Evolutionary conservation across 2,888 invertebrate species (phyloP), one percentile per base, ranked within the genome.

Genomic region (Callyntrura guangdongensis): DNA sequence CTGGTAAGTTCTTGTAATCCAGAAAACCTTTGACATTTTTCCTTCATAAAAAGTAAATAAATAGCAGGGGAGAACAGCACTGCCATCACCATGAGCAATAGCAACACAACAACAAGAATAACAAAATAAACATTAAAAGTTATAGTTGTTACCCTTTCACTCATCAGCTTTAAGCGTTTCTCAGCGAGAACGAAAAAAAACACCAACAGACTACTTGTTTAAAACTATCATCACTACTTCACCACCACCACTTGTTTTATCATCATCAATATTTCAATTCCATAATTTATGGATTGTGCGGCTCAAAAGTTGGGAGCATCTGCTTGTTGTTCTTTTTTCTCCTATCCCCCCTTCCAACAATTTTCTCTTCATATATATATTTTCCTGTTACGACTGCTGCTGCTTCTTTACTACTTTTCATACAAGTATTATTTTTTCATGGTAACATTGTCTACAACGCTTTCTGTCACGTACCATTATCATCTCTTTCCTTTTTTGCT

Each of bases 261-360:
- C 79, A 79, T 79, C 79, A 27, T 79, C 79, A 79, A 79, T 79
- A 79, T 79, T 79, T 79, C 79, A 79, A 79, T 79, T 36, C 56
- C 59, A 79, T 79, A 79, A 79, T 79, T 79, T 79, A 79, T 79
- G 79, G 53, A 79, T 27, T 27, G 56, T 56, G 56, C 56, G 56
- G 8, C 6, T 27, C 59, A 79, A 36, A 79, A 79, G 56, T 79
- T 79, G 12, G 27, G 47, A 79, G 11, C 79, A 59, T 9, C 27
- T 27, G 79, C 56, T 36, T 27, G 25, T 69, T n/a, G 25, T 17
- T 64, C 36, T 36, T 6, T 36, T 36, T 6, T 36, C 36, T 36
- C 36, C 36, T 36, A 8, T 8, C 17, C 56, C 17, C 17, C 9
- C n/a, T 8, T n/a, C 2, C 3, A 56, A 56, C 56, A 56, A 56